A percentile compares a stretch with the other conserved stretches of the same genome.
Evolutionary conservation across 2,113 vertebrate species (phyloP).

Genomic region (Aegypius monachus): DNA sequence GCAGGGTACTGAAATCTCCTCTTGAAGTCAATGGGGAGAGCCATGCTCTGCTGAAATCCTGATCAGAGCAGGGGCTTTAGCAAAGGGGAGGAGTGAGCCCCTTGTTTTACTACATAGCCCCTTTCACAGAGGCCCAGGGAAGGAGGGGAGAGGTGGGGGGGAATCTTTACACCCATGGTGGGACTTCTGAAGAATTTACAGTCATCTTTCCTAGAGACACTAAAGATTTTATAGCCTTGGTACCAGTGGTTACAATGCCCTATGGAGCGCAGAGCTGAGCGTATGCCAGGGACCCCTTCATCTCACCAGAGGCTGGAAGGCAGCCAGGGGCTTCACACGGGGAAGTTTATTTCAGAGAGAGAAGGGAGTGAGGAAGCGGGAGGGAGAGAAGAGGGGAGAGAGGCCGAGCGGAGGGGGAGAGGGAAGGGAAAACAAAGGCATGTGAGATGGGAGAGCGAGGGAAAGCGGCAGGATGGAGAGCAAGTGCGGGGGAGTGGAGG

Average conservation of each 20-base stretch:
- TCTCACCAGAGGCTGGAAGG: conserved; percentile 58
- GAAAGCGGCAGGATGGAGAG: not conserved
- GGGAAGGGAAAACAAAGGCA: conserved; percentile 30
- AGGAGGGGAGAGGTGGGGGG: conserved; percentile 14
- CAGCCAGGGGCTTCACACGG: conserved; percentile 47
- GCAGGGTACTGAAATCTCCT: not conserved
- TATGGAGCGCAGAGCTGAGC: conserved; percentile 59
- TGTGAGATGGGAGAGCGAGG: not conserved
- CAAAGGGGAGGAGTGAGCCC: conserved; percentile 47
- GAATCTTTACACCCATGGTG: conserved; percentile 71
- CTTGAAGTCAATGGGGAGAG: conserved; percentile 42
- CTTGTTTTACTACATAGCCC: conserved; percentile 60
- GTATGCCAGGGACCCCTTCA: conserved; percentile 53
- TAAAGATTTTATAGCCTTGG: conserved; percentile 75
- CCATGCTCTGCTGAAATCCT: conserved; percentile 3
- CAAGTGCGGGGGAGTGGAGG: not conserved
- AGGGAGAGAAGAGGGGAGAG: conserved; percentile 39
- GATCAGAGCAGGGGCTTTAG: conserved; percentile 27
- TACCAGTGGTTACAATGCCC: conserved; percentile 73
- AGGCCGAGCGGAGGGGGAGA: conserved; percentile 1
- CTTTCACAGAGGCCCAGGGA: conserved; percentile 56
- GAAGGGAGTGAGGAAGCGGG: conserved; percentile 18
- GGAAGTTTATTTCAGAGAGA: conserved; percentile 49
- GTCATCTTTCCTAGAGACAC: conserved; percentile 70
- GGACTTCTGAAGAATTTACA: conserved; percentile 78